These are phyloP conservation scores for Slavum lentiscoides DNA, from an alignment of 2,888 invertebrate genomes.

Conservation along the genomic window DNA sequence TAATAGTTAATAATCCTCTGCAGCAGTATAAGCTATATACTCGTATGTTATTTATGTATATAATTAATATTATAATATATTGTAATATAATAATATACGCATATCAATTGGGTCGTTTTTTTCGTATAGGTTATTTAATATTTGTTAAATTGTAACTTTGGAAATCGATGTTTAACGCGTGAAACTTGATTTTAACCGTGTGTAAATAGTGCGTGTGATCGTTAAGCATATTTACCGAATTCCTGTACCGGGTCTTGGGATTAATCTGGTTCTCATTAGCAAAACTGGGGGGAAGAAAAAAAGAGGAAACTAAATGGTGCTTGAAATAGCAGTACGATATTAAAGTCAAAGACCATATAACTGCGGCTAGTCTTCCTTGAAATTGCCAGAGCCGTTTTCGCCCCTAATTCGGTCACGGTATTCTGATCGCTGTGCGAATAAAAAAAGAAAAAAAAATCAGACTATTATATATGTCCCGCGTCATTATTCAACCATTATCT, in stretches of 20 bases:
- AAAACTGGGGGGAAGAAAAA: constrained; percentile 32
- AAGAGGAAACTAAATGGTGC: constrained; percentile 44
- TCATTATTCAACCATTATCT: constrained; percentile 49
- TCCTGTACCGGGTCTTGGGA: constrained; percentile 18
- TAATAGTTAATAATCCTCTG: no score
- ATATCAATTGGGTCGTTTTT: no score
- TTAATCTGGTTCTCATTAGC: constrained; percentile 52
- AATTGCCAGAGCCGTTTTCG: constrained; percentile 51
- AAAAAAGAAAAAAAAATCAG: constrained; percentile 39
- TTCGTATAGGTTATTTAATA: no score
- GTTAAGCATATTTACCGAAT: constrained; percentile 47
- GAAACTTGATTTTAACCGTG: constrained; percentile 18
- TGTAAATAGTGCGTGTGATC: constrained; percentile 52
- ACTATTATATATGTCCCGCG: constrained; percentile 31
- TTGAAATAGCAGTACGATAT: constrained; percentile 52
- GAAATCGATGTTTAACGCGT: no score
- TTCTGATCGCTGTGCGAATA: constrained; percentile 51
- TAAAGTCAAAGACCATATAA: constrained; percentile 52
- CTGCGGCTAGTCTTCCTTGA: constrained; percentile 54
- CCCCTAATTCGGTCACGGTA: constrained; percentile 52
- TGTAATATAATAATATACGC: no score
- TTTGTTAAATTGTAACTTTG: no score
- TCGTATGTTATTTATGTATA: no score
- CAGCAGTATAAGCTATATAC: no score
- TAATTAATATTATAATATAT: no score